Percentiles rank a stretch among this genome's conserved stretches.
Conservation (phyloP, 23 tunicate species). For the Diplosoma virens region DNA sequence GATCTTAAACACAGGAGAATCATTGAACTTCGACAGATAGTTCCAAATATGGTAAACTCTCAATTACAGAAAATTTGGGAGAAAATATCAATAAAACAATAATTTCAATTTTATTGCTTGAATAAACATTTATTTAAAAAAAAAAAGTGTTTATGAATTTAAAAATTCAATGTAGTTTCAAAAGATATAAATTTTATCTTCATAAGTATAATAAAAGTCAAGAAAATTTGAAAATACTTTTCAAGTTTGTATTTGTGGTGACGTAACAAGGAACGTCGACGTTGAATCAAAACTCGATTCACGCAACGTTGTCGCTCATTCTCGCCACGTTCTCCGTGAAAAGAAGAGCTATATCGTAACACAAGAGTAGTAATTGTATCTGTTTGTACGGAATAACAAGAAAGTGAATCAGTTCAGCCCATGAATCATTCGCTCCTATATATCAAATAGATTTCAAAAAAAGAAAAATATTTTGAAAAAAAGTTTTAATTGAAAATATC, state of each 20-base stretch:
- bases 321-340: conserved; percentile 21
- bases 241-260: conserved; percentile 7
- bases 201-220: too few relatives aligned
- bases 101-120: too few relatives aligned
- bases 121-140: background rate
- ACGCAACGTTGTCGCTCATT: conserved; percentile 30
- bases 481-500: background rate
- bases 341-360: too few relatives aligned
- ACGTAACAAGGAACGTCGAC: conserved; percentile 24
- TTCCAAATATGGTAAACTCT: background rate
- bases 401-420: too few relatives aligned
- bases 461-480: background rate
- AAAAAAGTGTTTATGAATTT: background rate
- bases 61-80: background rate
- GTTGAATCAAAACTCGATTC: conserved; percentile 20
- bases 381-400: too few relatives aligned
- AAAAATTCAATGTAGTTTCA: background rate
- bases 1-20: background rate
- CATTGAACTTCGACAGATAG: background rate
- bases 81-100: background rate
- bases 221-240: background rate
- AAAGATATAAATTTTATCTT: background rate
- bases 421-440: too few relatives aligned
- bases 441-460: too few relatives aligned
- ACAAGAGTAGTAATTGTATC: too few relatives aligned